Evolutionary conservation across 2,888 invertebrate species (phyloP), one percentile per base, ranked within the genome.

Genomic region (Netelia virgata): DNA sequence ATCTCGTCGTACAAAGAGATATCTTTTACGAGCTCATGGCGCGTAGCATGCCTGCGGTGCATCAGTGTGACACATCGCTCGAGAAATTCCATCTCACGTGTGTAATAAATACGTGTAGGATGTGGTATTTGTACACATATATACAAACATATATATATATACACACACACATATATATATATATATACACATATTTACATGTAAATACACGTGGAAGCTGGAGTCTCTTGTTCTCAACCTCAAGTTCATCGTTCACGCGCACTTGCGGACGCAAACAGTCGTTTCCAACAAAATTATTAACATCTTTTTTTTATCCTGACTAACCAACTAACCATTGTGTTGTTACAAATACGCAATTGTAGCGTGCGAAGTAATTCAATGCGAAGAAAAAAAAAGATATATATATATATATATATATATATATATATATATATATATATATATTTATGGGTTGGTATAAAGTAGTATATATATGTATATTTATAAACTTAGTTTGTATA

Each of bases 21-120:
- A 41, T 80, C 68, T 84, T 79, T 76, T 61, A 85, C 78, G 86
- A 83, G 87, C 85, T 83, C 72, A 76, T 69, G 83, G 82, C 70
- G 70, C 66, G 79, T 80, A 14, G 84, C 81, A 86, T 76, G 83
- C 74, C 82, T 82, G 75, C 78, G 79, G 73, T 83, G 86, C 87
- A 87, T 87, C 86, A 85, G 88, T 82, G 85, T 87, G 86, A 84
- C 81, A 84, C 83, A 84, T 78, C 84, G 76, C 77, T 68, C 84
- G 84, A 72, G 72, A 75, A 80, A 74, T 75, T 75, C 66, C 80
- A 61, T 70, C 70, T 76, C 77, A 61, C 57, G 61, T 69, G 66
- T 77, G 36, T 28, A 61, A 68, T 73, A 73, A 68, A 77, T 73
- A 57, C 63, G 43, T 64, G 78, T 43, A 72, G 63, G 70, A 79